These are phyloP conservation scores for Chiloscyllium punctatum DNA, from an alignment of 2,797 vertebrate species.

Conservation along the genomic window DNA sequence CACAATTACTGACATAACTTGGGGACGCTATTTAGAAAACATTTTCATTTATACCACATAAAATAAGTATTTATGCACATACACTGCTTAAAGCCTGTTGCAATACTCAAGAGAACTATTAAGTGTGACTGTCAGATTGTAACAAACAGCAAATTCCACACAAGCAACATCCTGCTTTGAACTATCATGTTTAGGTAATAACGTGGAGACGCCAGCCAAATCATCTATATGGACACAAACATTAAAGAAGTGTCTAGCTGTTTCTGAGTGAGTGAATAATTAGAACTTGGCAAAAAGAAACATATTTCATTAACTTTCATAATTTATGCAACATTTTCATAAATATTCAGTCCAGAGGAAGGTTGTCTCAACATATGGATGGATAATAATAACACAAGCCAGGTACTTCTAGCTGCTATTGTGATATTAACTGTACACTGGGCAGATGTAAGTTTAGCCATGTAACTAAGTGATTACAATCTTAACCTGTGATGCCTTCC, in stretches of 20 bases:
- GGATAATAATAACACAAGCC: neutral
- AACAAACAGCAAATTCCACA: neutral
- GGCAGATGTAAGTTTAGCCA: too few species aligned
- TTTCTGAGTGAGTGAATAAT: neutral
- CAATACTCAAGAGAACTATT: neutral
- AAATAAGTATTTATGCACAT: neutral
- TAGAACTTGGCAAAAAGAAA: neutral
- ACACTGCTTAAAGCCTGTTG: neutral
- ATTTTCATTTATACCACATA: neutral
- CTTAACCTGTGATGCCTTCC: neutral
- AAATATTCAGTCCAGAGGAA: neutral
- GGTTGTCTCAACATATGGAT: neutral
- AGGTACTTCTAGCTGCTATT: neutral
- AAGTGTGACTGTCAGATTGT: neutral
- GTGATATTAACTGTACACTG: conserved; percentile 2
- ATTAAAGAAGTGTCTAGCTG: neutral
- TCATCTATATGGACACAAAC: neutral
- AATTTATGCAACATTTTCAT: conserved; percentile 2
- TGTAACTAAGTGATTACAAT: neutral
- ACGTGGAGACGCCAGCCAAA: neutral
- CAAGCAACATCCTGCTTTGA: neutral
- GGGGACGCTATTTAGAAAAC: neutral
- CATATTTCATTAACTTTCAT: neutral
- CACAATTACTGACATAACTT: neutral
- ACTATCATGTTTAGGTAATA: neutral